Evolutionary conservation across 2,888 invertebrate genomes (phyloP).

Genomic region (Macropis europaea): DNA sequence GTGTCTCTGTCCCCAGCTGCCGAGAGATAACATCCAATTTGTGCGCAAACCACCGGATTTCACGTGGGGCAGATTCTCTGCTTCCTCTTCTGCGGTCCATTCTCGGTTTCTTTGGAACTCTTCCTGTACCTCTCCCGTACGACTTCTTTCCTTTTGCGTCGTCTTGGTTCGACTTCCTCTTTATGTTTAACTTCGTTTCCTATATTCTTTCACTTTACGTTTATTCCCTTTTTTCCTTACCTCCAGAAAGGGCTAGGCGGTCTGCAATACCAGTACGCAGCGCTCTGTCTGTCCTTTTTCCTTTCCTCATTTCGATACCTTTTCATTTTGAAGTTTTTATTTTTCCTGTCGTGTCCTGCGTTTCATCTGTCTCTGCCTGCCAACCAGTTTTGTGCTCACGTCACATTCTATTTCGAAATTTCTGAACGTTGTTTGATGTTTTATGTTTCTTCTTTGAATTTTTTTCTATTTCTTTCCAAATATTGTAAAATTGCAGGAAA

Average conservation of each 20-base stretch:
- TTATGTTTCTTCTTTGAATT: too few species aligned
- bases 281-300: conserved; percentile 10
- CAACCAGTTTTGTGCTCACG: too few species aligned
- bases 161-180: not conserved
- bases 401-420: too few species aligned
- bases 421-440: too few species aligned
- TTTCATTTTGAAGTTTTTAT: too few species aligned
- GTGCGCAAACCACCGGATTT: conserved; percentile 65
- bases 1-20: conserved; percentile 72
- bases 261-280: not conserved
- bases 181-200: conserved; percentile 38
- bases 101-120: conserved; percentile 25
- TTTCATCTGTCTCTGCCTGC: too few species aligned
- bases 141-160: not conserved
- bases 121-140: conserved; percentile 5
- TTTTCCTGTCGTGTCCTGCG: too few species aligned
- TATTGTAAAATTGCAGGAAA: too few species aligned
- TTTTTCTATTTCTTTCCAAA: too few species aligned
- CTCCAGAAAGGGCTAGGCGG: not conserved
- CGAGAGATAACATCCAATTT: conserved; percentile 72
- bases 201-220: not conserved
- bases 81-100: conserved; percentile 31
- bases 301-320: conserved; percentile 5
- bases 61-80: conserved; percentile 48
- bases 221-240: not conserved